Percentiles rank a stretch among this genome's conserved stretches.
phyloP scores from a whole-genome alignment of 2,113 vertebrate species.

The Panthera tigris region DNA sequence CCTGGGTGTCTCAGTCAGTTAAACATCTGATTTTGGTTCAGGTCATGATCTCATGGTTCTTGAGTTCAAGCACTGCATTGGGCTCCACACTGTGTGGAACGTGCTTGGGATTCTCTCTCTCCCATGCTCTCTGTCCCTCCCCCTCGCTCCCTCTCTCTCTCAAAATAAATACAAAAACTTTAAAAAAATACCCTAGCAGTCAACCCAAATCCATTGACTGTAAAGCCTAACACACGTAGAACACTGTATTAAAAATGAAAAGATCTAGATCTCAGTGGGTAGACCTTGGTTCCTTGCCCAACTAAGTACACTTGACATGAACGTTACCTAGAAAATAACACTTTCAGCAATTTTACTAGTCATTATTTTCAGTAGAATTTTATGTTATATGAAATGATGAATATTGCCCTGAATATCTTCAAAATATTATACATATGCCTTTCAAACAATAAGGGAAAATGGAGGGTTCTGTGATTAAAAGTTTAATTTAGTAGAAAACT shows the following conservation, averaged over 20 bases:
- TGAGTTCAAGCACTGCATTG: no score
- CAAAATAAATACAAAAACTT: no score
- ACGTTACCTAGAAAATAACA: neutral
- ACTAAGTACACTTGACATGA: neutral
- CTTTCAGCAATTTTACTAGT: neutral
- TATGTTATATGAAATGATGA: neutral
- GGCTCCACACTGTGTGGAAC: no score
- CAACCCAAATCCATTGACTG: neutral
- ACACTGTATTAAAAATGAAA: neutral
- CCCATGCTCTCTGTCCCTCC: no score
- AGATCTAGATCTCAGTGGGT: neutral
- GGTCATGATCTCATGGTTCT: no score
- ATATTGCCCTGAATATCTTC: neutral
- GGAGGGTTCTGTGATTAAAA: neutral
- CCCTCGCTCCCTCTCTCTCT: no score
- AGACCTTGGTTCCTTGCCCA: neutral
- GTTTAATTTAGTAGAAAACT: neutral
- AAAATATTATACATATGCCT: neutral
- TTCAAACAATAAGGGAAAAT: neutral
- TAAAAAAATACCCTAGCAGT: neutral
- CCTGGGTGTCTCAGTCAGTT: no score
- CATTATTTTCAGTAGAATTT: neutral
- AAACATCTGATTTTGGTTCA: no score
- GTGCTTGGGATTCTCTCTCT: no score
- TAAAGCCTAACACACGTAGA: neutral